Evolutionary conservation across 2,888 invertebrate genomes (phyloP).

Genomic region (Patella caerulea): DNA sequence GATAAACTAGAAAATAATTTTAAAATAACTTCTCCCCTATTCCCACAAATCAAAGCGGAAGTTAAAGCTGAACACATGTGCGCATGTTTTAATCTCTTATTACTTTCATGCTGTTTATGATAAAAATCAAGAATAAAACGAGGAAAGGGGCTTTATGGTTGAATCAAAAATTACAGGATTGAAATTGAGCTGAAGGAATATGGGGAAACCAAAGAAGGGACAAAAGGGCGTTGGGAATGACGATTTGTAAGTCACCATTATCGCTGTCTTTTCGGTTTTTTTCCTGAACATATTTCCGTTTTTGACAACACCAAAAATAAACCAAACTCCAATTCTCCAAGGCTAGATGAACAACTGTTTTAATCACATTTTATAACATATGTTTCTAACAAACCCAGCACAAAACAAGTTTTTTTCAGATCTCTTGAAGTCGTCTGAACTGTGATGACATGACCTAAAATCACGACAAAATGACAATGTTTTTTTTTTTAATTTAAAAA

Average conservation of each 20-base stretch:
- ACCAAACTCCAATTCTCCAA: neutral
- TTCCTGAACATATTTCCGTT: neutral
- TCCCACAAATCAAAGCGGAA: neutral
- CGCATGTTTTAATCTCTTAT: neutral
- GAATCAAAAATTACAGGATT: neutral
- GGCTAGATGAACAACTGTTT: neutral
- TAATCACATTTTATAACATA: too few relatives aligned
- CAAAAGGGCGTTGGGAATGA: constrained; percentile 55
- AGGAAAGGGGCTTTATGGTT: neutral
- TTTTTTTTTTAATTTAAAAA: too few relatives aligned
- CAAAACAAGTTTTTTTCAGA: too few relatives aligned
- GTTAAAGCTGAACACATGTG: neutral
- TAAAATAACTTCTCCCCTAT: too few relatives aligned
- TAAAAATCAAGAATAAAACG: neutral
- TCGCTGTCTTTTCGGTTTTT: neutral
- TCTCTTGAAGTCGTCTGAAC: too few relatives aligned
- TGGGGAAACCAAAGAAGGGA: constrained; percentile 67
- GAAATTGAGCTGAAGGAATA: constrained; percentile 27
- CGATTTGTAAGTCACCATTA: constrained; percentile 25
- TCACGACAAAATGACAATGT: too few relatives aligned
- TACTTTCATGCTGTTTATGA: constrained; percentile 2
- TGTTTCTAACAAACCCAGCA: too few relatives aligned
- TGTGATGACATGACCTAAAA: too few relatives aligned
- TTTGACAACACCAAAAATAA: neutral
- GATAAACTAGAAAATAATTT: too few relatives aligned